These are phyloP conservation scores for Nansenia antarctica DNA, from an alignment of 2,113 vertebrate genomes.

Conservation along the genomic window DNA sequence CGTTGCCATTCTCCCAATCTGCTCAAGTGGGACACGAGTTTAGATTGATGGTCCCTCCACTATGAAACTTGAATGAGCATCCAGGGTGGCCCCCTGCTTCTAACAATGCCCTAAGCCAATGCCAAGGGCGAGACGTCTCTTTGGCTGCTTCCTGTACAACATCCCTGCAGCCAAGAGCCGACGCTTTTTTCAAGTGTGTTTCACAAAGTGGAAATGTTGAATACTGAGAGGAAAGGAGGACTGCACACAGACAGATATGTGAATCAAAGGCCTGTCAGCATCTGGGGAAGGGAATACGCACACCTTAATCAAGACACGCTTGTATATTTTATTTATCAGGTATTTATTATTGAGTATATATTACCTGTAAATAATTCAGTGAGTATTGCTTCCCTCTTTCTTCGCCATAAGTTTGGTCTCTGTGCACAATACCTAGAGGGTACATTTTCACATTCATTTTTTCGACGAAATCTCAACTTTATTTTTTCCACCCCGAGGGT, in stretches of 20 bases:
- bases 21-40: conserved; percentile 62
- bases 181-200: conserved; percentile 64
- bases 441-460: conserved; percentile 43
- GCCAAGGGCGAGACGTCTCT: conserved; percentile 71
- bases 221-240: conserved; percentile 52
- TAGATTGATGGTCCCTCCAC: conserved; percentile 51
- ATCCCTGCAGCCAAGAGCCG: conserved; percentile 67
- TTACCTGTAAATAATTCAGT: conserved; percentile 65
- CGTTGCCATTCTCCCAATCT: conserved; percentile 49
- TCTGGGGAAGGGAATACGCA: conserved; percentile 64
- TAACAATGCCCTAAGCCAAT: conserved; percentile 63
- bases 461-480: conserved; percentile 55
- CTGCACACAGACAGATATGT: conserved; percentile 46
- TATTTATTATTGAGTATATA: conserved; percentile 75
- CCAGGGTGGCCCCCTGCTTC: conserved; percentile 67
- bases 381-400: conserved; percentile 61
- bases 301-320: conserved; percentile 74
- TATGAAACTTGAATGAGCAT: conserved; percentile 74
- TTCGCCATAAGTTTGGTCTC: conserved; percentile 56
- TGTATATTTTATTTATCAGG: conserved; percentile 70
- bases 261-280: conserved; percentile 67
- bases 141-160: conserved; percentile 63
- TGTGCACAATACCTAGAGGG: conserved; percentile 52
- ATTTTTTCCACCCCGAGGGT: conserved; percentile 33
- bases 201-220: conserved; percentile 74